Evolutionary conservation across 2,888 invertebrate genomes (phyloP).

Genomic region (Thereva nobilitata): DNA sequence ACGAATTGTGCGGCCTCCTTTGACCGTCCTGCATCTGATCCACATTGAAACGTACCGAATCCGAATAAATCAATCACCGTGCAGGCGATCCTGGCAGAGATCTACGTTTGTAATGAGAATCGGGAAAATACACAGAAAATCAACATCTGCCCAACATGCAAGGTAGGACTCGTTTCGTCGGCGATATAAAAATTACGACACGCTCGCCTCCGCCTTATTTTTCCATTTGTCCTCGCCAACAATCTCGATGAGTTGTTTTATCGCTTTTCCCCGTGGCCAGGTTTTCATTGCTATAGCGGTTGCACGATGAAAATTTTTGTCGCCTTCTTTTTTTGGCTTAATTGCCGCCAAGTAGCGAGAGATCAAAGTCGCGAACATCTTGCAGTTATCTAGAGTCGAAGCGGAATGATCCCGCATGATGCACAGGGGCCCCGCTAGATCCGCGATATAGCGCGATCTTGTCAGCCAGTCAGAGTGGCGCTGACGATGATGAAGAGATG

Average conservation of each 20-base stretch:
- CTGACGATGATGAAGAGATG: constrained; percentile 33
- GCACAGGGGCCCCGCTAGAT: not conserved
- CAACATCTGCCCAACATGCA: constrained; percentile 32
- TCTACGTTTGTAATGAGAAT: constrained; percentile 9
- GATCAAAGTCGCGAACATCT: constrained; percentile 32
- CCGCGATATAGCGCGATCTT: constrained; percentile 23
- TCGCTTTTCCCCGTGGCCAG: constrained; percentile 9
- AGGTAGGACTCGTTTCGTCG: not conserved
- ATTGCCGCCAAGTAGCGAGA: constrained; percentile 31
- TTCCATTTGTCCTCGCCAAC: not conserved
- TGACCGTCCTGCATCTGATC: not conserved
- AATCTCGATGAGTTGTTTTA: constrained; percentile 16
- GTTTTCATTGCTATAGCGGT: no score
- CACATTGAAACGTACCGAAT: constrained; percentile 8
- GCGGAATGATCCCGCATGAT: constrained; percentile 18
- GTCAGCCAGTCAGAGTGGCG: constrained; percentile 23
- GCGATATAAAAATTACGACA: constrained; percentile 7
- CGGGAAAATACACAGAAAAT: constrained; percentile 7
- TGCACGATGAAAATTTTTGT: not conserved
- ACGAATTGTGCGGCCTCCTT: not conserved
- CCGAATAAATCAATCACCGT: constrained; percentile 27
- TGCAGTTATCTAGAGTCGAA: constrained; percentile 9
- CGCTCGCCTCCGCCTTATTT: not conserved
- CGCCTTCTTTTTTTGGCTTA: constrained; percentile 25
- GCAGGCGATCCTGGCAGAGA: not conserved